Evolutionary conservation across 2,113 vertebrate species (phyloP), one percentile per base, ranked within the genome.

Genomic region (Ceuthmochares aereus): DNA sequence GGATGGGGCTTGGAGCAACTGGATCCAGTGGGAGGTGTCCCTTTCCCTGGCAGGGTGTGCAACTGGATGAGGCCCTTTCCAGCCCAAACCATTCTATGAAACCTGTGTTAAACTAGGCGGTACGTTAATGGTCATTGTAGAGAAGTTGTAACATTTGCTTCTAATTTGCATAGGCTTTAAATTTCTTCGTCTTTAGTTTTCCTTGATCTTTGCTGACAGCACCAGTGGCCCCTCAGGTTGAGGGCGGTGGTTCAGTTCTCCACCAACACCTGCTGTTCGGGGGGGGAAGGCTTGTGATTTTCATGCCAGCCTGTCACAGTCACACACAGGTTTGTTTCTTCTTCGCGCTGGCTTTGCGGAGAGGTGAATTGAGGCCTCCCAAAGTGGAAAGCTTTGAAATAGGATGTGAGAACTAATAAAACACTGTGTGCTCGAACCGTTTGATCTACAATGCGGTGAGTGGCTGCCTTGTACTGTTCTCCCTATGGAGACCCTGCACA

Each of bases 351-450:
- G 1, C 32, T 78, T 84, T 54, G 23, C 63, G n/a, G 62, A 63
- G 73, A 66, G 58, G 59, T 73, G 58, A 84, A 49, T 7, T 40
- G 73, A 87, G 90, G 63, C 90, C 30, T 82, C 66, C 67, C 73
- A 82, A 72, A 52, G 49, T 47, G 37, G 47, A 56, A 67, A 56
- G 62, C 66, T 92, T 77, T 89, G 74, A 89, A 92, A 78, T 30
- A 22, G 37, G 10, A 63, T 29, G 69, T 49, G 84, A 82, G 78
- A 87, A 29, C 30, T 76, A 72, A 68, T 72, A 76, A 68, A 68
- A 30, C 49, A 9, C 20, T 5, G 20, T 26, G n/a, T 1, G 2
- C 45, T 42, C n/a, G 32, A 75, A 47, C 66, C 1, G 2, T 64
- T 87, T 68, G 89, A 75, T 91, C 6, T 79, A 0, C 47, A 47